phyloP scores from a whole-genome alignment of 2,797 vertebrate genomes.

The Helostoma temminkii region DNA sequence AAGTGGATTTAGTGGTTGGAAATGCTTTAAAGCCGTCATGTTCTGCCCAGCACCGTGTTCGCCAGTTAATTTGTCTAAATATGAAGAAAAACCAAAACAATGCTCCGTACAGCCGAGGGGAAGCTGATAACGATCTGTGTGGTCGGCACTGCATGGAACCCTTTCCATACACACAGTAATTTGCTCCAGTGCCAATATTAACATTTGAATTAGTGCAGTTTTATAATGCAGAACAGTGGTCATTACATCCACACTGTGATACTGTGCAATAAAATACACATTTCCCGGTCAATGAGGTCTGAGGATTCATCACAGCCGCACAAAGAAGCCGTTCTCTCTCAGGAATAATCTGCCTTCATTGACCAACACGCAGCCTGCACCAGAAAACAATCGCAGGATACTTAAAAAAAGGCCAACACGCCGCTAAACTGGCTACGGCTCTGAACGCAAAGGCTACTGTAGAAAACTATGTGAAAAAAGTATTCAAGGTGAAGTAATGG shows the following conservation, averaged over 20 bases:
- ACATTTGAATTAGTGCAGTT: neutral
- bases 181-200: too few species aligned
- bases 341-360: neutral
- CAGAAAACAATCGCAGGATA: neutral
- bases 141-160: too few species aligned
- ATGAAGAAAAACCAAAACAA: too few species aligned
- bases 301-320: neutral
- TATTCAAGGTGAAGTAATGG: conserved; percentile 26
- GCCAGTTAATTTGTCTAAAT: too few species aligned
- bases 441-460: neutral
- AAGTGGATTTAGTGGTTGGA: too few species aligned
- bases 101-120: too few species aligned
- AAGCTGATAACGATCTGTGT: too few species aligned
- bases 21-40: too few species aligned
- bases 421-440: neutral
- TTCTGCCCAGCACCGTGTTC: too few species aligned
- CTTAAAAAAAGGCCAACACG: neutral
- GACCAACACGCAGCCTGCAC: neutral
- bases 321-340: neutral
- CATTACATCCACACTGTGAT: neutral
- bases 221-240: neutral
- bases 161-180: too few species aligned
- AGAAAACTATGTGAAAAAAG: neutral
- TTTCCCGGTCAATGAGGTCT: neutral
- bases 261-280: neutral